phyloP scores from a whole-genome alignment of 2,113 vertebrate species.

The Malurus elegans region DNA sequence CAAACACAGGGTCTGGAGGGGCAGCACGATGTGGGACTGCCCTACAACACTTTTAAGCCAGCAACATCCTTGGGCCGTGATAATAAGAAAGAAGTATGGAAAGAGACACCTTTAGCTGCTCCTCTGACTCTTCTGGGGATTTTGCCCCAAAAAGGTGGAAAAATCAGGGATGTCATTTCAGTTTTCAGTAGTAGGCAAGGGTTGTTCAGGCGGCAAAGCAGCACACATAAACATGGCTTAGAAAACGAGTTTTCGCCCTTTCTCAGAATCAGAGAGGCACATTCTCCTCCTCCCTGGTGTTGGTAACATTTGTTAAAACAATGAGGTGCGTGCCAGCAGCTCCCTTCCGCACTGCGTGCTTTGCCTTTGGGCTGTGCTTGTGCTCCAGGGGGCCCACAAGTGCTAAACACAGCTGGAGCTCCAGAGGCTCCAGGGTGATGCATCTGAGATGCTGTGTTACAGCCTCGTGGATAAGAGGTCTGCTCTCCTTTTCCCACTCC shows the following conservation, averaged over 20 bases:
- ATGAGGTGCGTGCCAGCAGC: fast-evolving
- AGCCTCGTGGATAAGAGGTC: not conserved
- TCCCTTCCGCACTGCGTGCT: not conserved
- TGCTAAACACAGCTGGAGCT: fast-evolving
- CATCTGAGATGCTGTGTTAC: fast-evolving
- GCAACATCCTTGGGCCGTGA: fast-evolving
- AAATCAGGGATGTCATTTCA: not conserved
- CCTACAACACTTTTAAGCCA: not conserved
- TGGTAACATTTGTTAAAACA: not conserved
- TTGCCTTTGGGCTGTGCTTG: not conserved
- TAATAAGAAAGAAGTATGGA: not conserved
- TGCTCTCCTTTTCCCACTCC: not conserved
- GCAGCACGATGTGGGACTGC: fast-evolving
- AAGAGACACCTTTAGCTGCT: not conserved
- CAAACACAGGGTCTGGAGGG: not conserved
- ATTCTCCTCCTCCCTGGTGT: not conserved
- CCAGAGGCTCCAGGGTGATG: not conserved
- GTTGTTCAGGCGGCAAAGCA: not conserved
- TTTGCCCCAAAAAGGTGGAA: not conserved
- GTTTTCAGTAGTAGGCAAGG: not conserved
- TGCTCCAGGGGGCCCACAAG: not conserved
- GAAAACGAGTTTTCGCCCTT: not conserved
- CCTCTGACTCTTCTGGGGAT: not conserved
- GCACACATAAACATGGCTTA: not conserved
- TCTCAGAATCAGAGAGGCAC: not conserved